phyloP scores from a whole-genome alignment of 1,140 invertebrate genomes.

The Drosophila pallidifrons region DNA sequence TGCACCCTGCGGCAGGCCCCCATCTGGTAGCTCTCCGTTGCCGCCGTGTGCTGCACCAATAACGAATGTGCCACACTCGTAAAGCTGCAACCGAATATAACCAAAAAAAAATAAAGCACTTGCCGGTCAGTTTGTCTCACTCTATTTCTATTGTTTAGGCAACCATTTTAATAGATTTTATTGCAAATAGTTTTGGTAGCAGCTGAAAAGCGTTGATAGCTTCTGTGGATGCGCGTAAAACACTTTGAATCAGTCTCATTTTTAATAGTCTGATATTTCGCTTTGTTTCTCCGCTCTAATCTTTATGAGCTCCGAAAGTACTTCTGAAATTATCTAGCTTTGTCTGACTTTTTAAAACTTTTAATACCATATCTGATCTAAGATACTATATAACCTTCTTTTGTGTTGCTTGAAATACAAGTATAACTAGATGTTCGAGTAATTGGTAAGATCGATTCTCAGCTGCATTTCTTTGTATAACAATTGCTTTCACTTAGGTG shows the following conservation, averaged over 20 bases:
- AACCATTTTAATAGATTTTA: conserved; percentile 64
- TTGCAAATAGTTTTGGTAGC: conserved; percentile 74
- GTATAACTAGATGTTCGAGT: not conserved
- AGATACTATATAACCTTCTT: not conserved
- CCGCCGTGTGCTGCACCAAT: conserved; percentile 33
- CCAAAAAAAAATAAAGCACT: conserved; percentile 34
- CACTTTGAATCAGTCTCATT: not conserved
- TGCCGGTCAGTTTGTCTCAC: not conserved
- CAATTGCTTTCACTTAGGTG: conserved; percentile 1
- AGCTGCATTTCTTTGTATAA: not conserved
- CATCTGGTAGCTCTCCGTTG: conserved; percentile 33
- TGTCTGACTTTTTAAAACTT: not conserved
- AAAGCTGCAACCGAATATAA: conserved; percentile 41
- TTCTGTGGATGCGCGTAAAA: conserved; percentile 17
- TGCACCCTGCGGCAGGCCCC: conserved; percentile 58
- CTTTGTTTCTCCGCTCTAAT: not conserved
- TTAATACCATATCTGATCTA: not conserved
- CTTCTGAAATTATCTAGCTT: not conserved
- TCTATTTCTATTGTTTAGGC: conserved; percentile 58
- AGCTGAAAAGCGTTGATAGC: conserved; percentile 28
- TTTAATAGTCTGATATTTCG: conserved; percentile 13
- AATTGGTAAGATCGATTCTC: not conserved
- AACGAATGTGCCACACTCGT: conserved; percentile 31
- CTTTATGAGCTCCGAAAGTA: not conserved
- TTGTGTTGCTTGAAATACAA: not conserved